Evolutionary conservation across 2,113 vertebrate genomes (phyloP).

Genomic region (Campylorhamphus procurvoides): DNA sequence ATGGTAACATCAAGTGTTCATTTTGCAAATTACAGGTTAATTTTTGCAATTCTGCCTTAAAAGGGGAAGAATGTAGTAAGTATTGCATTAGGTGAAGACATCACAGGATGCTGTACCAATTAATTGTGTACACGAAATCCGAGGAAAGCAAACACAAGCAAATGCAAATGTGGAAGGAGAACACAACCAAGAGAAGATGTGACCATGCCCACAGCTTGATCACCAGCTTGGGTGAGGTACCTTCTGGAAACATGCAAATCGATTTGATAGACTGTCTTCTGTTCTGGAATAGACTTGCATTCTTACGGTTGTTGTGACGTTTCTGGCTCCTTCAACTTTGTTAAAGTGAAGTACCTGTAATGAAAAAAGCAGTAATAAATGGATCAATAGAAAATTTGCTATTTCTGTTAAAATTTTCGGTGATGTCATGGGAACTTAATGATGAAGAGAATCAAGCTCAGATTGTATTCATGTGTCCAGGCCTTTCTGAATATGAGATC

Average conservation of each 20-base stretch:
- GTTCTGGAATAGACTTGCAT: conserved; percentile 41
- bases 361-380: neutral
- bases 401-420: neutral
- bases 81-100: neutral
- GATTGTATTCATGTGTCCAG: neutral
- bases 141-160: neutral
- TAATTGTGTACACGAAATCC: neutral
- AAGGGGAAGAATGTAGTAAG: neutral
- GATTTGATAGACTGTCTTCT: neutral
- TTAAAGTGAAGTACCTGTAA: conserved; percentile 52
- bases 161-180: neutral
- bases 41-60: neutral
- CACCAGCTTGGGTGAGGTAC: neutral
- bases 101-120: neutral
- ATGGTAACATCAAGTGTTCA: neutral
- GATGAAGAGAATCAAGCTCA: neutral
- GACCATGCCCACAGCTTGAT: neutral
- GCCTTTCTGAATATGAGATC: neutral
- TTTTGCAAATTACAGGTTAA: neutral
- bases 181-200: neutral
- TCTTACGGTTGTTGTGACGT: conserved; percentile 30
- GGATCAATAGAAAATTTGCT: neutral
- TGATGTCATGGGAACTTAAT: neutral
- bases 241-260: conserved; percentile 26
- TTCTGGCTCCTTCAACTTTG: conserved; percentile 13